Percentiles rank a stretch among this genome's conserved stretches.
phyloP scores from a whole-genome alignment of 1,140 invertebrate species.

The Drosophila persimilis region DNA sequence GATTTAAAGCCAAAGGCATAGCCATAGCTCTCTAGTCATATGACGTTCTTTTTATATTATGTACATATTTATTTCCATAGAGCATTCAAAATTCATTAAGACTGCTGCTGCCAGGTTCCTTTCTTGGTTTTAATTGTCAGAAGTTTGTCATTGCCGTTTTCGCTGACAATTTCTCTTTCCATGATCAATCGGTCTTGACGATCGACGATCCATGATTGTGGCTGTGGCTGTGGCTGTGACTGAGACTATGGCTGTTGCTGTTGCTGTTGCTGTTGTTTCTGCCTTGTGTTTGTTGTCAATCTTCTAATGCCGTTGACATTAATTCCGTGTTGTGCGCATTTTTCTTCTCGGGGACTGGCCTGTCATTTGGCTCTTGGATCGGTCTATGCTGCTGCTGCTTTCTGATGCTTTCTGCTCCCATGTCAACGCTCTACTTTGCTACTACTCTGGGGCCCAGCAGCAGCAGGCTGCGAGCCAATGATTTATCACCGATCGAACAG shows the following conservation, averaged over 20 bases:
- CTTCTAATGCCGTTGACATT: constrained; percentile 68
- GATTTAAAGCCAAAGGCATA: too few species aligned
- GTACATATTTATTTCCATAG: neutral
- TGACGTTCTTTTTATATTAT: too few species aligned
- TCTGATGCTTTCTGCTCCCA: constrained; percentile 51
- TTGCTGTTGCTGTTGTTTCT: neutral
- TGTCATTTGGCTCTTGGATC: constrained; percentile 6
- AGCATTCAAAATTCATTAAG: too few species aligned
- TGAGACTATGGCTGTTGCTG: neutral
- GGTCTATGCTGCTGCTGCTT: neutral
- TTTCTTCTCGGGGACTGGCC: constrained; percentile 34
- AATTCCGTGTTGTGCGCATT: constrained; percentile 72
- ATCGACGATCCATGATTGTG: constrained; percentile 19
- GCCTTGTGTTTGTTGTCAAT: constrained; percentile 53
- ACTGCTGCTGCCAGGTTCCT: neutral
- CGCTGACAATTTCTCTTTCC: constrained; percentile 30
- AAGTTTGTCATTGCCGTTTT: constrained; percentile 59
- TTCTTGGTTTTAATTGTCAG: constrained; percentile 54
- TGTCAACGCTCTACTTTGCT: constrained; percentile 62
- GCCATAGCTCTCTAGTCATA: too few species aligned
- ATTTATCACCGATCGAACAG: constrained; percentile 51
- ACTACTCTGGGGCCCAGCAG: too few species aligned
- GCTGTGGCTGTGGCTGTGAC: too few species aligned
- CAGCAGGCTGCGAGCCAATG: constrained; percentile 36
- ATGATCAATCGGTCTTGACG: constrained; percentile 20